phyloP scores from a whole-genome alignment of 2,888 invertebrate genomes.

The Hydriomena furcata region DNA sequence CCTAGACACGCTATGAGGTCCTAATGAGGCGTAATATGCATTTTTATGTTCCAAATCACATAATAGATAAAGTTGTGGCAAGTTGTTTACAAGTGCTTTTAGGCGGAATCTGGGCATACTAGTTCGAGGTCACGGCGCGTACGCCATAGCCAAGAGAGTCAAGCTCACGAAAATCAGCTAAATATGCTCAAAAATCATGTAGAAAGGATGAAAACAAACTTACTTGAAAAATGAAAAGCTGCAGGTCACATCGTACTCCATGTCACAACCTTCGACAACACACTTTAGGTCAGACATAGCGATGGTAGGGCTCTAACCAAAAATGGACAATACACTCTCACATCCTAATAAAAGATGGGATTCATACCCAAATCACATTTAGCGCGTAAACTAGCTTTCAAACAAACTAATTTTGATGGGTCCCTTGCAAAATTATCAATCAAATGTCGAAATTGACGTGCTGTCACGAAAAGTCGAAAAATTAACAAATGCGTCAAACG shows the following conservation, averaged over 20 bases:
- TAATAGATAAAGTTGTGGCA: constrained; percentile 16
- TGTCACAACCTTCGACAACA: constrained; percentile 78
- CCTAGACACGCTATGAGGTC: not conserved
- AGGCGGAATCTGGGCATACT: constrained; percentile 22
- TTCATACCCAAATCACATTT: constrained; percentile 71
- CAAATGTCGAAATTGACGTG: constrained; percentile 84
- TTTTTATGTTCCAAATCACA: constrained; percentile 6
- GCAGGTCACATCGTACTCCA: constrained; percentile 80
- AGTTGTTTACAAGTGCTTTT: constrained; percentile 31
- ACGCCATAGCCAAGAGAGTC: constrained; percentile 21
- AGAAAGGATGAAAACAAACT: constrained; percentile 57
- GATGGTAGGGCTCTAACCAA: constrained; percentile 58
- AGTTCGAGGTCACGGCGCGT: constrained; percentile 34
- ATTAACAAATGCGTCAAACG: constrained; percentile 72
- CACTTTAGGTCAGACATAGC: constrained; percentile 75
- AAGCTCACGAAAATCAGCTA: not conserved
- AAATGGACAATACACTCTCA: constrained; percentile 67
- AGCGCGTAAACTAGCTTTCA: constrained; percentile 81
- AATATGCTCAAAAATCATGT: constrained; percentile 5
- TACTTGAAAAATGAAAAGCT: constrained; percentile 81
- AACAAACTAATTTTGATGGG: constrained; percentile 82
- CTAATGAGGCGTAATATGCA: not conserved
- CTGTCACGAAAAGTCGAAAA: constrained; percentile 83
- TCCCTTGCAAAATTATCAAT: constrained; percentile 82
- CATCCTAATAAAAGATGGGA: constrained; percentile 62